These are phyloP conservation scores for Punctoribates punctum DNA, from an alignment of 2,888 invertebrate genomes.

Conservation along the genomic window DNA sequence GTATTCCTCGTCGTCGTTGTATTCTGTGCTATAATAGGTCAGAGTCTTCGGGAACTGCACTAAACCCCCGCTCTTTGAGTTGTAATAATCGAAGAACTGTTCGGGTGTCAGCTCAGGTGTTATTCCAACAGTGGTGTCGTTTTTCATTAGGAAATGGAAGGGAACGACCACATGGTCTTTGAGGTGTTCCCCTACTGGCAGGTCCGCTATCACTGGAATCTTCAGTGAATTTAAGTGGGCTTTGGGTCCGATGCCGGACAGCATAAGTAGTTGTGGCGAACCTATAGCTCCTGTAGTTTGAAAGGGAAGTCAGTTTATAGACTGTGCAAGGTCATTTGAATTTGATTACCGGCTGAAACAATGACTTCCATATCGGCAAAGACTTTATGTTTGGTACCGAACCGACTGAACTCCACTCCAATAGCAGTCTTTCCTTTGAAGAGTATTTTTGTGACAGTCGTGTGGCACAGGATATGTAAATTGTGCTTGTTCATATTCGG, in stretches of 20 bases:
- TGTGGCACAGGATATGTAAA: neutral
- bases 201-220: neutral
- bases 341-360: neutral
- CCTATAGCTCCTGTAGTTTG: neutral
- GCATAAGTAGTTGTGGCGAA: neutral
- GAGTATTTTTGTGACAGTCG: neutral
- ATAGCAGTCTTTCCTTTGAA: neutral
- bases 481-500: constrained; percentile 47
- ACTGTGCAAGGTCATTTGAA: neutral
- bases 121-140: neutral
- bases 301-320: neutral
- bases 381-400: neutral
- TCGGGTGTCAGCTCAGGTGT: neutral
- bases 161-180: neutral
- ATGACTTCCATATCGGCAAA: neutral
- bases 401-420: constrained; percentile 1
- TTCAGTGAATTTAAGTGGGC: neutral
- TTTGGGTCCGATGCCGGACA: constrained; percentile 1
- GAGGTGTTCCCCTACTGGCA: neutral
- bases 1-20: neutral
- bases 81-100: neutral
- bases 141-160: neutral
- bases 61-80: neutral
- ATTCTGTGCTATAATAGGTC: neutral
- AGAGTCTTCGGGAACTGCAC: neutral